These are phyloP conservation scores for Amblyjoppa fuscipennis DNA, from an alignment of 2,888 invertebrate species.

Conservation along the genomic window DNA sequence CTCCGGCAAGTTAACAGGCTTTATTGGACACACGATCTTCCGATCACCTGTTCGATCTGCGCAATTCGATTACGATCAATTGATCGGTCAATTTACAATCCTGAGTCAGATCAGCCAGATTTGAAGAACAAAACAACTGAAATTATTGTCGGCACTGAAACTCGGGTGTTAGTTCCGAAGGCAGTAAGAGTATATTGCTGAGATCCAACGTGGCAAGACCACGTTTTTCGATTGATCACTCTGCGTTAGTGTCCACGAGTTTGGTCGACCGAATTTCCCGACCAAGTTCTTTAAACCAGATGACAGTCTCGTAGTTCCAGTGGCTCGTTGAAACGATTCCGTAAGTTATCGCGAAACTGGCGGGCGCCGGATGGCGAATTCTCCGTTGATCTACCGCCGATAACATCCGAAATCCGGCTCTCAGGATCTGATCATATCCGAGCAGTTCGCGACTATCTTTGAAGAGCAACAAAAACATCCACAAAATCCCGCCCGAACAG, in stretches of 20 bases:
- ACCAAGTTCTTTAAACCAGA: background rate
- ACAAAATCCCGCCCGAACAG: background rate
- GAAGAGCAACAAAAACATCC: background rate
- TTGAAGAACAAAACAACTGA: too few relatives aligned
- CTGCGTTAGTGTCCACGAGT: background rate
- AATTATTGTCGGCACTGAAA: too few relatives aligned
- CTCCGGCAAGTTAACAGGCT: background rate
- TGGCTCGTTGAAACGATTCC: background rate
- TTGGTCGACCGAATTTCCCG: background rate
- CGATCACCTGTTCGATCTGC: background rate
- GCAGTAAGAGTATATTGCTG: too few relatives aligned
- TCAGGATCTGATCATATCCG: background rate
- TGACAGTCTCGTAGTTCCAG: conserved; percentile 4
- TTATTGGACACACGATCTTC: background rate
- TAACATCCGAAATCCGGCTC: background rate
- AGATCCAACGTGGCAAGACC: too few relatives aligned
- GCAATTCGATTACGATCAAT: background rate
- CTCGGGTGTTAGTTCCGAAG: too few relatives aligned
- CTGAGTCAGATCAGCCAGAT: background rate
- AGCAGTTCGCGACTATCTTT: background rate
- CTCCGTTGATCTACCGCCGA: background rate
- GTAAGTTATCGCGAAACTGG: background rate
- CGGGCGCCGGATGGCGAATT: background rate
- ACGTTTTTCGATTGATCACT: background rate
- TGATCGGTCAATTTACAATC: background rate